phyloP scores from a whole-genome alignment of 2,113 vertebrate species.

The Muntiacus reevesi region DNA sequence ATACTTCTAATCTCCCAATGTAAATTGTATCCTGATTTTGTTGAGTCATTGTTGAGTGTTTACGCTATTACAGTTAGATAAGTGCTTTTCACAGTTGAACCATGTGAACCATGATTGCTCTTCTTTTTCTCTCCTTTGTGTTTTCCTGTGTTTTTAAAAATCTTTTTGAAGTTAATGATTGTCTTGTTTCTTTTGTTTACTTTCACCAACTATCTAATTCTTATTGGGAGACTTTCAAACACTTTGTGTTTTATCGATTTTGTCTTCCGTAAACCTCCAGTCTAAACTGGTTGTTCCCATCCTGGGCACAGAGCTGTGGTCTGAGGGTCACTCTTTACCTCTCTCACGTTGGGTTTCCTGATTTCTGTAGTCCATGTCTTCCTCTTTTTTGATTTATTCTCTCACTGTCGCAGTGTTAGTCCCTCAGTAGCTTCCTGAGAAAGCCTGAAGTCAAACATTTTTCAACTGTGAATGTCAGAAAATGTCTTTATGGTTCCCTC shows the following conservation, averaged over 20 bases:
- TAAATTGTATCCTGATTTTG: not conserved
- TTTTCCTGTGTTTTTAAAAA: not conserved
- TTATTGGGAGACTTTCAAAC: not conserved
- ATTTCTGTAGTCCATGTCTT: not conserved
- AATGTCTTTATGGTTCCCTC: not conserved
- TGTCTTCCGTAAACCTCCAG: not conserved
- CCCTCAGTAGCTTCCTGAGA: not conserved
- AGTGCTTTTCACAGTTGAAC: not conserved
- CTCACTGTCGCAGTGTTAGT: not conserved
- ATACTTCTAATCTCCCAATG: not conserved
- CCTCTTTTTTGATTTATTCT: not conserved
- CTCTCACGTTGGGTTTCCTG: not conserved
- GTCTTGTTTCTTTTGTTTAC: not conserved
- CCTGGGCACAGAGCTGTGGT: not conserved
- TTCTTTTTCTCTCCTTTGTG: not conserved
- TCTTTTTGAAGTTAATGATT: not conserved
- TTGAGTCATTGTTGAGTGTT: not conserved
- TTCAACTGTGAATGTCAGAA: not conserved
- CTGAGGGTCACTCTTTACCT: not conserved
- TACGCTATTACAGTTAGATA: not conserved
- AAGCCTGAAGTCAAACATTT: not conserved
- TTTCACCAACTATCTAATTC: not conserved
- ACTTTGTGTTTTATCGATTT: not conserved
- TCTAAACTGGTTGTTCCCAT: not conserved
- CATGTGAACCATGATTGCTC: not conserved